phyloP scores from a whole-genome alignment of 2,888 invertebrate species.

The Agriopis leucophaearia region DNA sequence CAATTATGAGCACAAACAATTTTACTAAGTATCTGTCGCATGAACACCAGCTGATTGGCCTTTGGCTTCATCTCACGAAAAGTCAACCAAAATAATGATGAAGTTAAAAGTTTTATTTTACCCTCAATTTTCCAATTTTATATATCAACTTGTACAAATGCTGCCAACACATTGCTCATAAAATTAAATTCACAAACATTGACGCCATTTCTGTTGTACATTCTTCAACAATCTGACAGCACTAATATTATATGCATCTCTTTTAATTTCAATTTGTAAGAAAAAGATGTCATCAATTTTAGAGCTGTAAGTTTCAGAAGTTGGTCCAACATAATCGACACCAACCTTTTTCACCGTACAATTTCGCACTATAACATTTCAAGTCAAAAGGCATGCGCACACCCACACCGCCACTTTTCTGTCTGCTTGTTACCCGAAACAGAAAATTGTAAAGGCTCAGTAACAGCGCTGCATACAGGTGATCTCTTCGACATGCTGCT shows the following conservation, averaged over 20 bases:
- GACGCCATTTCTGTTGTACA: neutral
- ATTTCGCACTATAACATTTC: constrained; percentile 14
- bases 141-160: constrained; percentile 1
- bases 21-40: constrained; percentile 23
- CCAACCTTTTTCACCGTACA: constrained; percentile 6
- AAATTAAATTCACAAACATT: neutral
- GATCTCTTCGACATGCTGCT: constrained; percentile 97
- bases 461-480: constrained; percentile 85
- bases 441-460: constrained; percentile 52
- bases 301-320: neutral
- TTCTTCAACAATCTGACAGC: neutral
- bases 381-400: constrained; percentile 27
- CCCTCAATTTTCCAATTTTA: constrained; percentile 11
- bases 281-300: neutral
- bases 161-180: constrained; percentile 6
- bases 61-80: constrained; percentile 8
- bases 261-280: neutral
- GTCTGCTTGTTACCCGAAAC: constrained; percentile 37
- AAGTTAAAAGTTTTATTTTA: constrained; percentile 8
- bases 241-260: neutral
- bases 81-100: neutral
- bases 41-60: constrained; percentile 16
- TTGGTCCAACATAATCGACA: constrained; percentile 3
- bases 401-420: constrained; percentile 29
- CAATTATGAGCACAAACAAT: constrained; percentile 22